Conservation (phyloP, 2,113 vertebrate species). For the Odocoileus virginianus region DNA sequence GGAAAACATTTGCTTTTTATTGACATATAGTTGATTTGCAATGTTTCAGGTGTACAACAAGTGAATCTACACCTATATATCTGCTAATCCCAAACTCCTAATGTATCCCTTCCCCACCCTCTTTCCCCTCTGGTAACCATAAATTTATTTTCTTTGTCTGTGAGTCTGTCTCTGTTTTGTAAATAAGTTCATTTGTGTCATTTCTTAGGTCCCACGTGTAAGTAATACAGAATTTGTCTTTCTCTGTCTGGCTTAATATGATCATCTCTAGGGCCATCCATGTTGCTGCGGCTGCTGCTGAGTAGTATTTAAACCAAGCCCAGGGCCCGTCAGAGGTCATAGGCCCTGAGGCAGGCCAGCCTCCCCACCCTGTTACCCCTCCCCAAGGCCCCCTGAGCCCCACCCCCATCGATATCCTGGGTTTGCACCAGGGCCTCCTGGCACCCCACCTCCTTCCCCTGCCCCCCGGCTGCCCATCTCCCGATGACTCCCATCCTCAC, state of each 20-base stretch:
- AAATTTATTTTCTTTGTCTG: not conserved
- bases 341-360: too few species aligned
- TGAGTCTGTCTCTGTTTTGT: not conserved
- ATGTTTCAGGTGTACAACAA: not conserved
- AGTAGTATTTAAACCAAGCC: not conserved
- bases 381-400: accelerated
- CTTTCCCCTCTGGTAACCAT: not conserved
- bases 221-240: not conserved
- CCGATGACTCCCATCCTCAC: not conserved
- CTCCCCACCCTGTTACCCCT: accelerated
- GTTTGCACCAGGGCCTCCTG: not conserved
- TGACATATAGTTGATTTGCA: not conserved
- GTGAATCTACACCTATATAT: not conserved
- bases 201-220: not conserved
- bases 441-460: not conserved
- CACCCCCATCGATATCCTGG: accelerated
- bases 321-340: too few species aligned
- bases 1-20: not conserved
- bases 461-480: not conserved
- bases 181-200: not conserved
- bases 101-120: not conserved
- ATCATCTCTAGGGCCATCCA: not conserved
- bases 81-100: not conserved
- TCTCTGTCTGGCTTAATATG: not conserved
- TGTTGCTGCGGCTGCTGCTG: not conserved